Base-by-base conservation (phyloP, 64 coral and sea anemone species). In the Trachythela sp. region DNA sequence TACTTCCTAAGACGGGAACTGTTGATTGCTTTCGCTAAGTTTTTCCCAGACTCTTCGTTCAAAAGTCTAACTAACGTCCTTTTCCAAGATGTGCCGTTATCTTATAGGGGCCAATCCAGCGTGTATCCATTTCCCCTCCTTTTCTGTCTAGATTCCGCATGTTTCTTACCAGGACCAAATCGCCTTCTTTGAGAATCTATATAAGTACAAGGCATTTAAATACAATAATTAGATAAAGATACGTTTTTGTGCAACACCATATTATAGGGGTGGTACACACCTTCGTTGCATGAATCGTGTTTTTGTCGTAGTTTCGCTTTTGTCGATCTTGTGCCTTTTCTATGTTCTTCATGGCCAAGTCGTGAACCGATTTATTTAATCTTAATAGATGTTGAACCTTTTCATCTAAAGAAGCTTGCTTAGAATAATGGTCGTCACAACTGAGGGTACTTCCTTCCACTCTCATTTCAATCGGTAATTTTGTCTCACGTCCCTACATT, bases 101-200 rank as follows among this genome's bases (percentile, higher is more conserved):
- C 60, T 24, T 64, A 32, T 87, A 87, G 32, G 52, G 86, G 39
- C 86, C 86, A 37, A 87, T 33, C 86, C 86, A 87, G 39, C 10
- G 50, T 22, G 54, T 64, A 67, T 87, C 86, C 86, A 87, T 34
- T 64, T 60, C 67, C 22, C 86, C 86, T 26, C 86, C 56, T 68
- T 87, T 87, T 87, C 86, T 54, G 67, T 38, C 38, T 6, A 64
- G 42, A 39, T 87, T 87, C 33, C 39, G 54, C 42, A 54, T 39
- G 39, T 87, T 87, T 87, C 27, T 87, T 34, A 87, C 60, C 34
- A 87, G 86, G 1, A 87, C 86, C 86, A 39, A 24, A 24, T 64
- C 39, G 30, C 54, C 86, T 37, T 64, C 86, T 37, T 64, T 87
- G 3, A 87, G 60, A 40, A 64, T 34, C 86, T 87, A 39, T 60